Evolutionary conservation across 2,888 invertebrate species (phyloP).

Genomic region (Pycnomerus fuliginosus): DNA sequence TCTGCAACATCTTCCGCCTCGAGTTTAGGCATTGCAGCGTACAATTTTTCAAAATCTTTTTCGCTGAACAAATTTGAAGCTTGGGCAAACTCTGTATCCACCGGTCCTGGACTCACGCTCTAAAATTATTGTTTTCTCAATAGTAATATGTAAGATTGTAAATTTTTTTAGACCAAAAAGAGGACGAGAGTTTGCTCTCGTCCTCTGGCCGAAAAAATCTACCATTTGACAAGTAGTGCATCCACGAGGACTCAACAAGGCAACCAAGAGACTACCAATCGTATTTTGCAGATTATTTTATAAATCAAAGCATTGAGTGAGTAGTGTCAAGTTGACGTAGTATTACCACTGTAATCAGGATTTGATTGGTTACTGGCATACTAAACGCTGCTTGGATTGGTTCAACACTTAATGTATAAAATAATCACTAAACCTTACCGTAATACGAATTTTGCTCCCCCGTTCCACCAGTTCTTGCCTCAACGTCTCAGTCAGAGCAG

Average conservation of each 20-base stretch:
- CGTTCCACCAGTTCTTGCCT: slow-evolving; percentile 44
- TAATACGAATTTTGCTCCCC: slow-evolving; percentile 42
- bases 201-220: too few species aligned
- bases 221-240: neutral
- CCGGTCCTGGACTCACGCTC: slow-evolving; percentile 37
- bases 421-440: slow-evolving; percentile 36
- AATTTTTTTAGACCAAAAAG: slow-evolving; percentile 3
- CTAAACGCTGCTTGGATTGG: too few species aligned
- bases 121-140: too few species aligned
- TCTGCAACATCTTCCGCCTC: slow-evolving; percentile 15
- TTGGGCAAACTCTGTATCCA: slow-evolving; percentile 29
- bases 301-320: too few species aligned
- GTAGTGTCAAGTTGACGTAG: too few species aligned
- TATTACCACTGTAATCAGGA: too few species aligned
- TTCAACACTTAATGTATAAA: too few species aligned
- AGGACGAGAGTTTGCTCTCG: neutral
- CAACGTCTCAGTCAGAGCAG: slow-evolving; percentile 46
- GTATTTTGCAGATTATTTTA: too few species aligned
- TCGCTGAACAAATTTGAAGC: slow-evolving; percentile 4
- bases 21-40: slow-evolving; percentile 14
- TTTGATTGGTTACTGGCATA: too few species aligned
- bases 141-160: too few species aligned
- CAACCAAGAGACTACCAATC: too few species aligned
- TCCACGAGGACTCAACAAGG: too few species aligned
- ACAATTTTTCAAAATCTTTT: slow-evolving; percentile 11